Evolutionary conservation across 2,888 invertebrate genomes (phyloP), one percentile per base, ranked within the genome.

Genomic region (Micoletzkya japonica): DNA sequence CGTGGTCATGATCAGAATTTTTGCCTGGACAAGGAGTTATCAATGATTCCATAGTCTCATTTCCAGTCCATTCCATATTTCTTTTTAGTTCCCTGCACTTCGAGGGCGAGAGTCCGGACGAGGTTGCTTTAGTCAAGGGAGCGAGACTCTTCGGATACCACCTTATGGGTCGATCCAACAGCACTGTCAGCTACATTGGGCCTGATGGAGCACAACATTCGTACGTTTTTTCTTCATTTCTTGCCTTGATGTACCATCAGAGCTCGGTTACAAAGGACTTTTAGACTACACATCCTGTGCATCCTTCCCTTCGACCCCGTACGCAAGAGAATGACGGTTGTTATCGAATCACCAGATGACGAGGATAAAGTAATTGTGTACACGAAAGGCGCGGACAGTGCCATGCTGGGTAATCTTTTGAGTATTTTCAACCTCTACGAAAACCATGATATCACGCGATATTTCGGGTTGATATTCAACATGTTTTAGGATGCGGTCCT

Each of bases 81-180:
- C n/a, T n/a, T n/a, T n/a, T n/a, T n/a, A 66, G 64, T 24, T 36
- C 52, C 20, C 36, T 54, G 10, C 36, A 54, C 17, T 66, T 95
- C 87, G 95, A 96, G 87, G 95, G 95, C 0, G 95, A 96, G 87
- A 94, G 94, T 87, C 96, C 96, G 0, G 97, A 97, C 87, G 97
- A 97, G 87, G 87, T 96, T 80, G 95, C 96, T 0, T 88, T 97
- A 32, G 95, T 95, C 0, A 92, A 94, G 63, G 79, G 77, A 17
- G 32, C 57, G 30, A 24, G 52, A 52, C 37, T 34, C 44, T 67
- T 73, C 26, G 54, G 64, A 17, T 37, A n/a, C 10, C 30, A 36
- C 34, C 44, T 54, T 10, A 34, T 26, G 1, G 20, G 14, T 4
- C 57, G 68, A 58, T 30, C 57, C 7, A 68, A 36, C 58, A 49